These are phyloP conservation scores for Ameiurus melas DNA, from an alignment of 2,113 vertebrate genomes.

Conservation along the genomic window DNA sequence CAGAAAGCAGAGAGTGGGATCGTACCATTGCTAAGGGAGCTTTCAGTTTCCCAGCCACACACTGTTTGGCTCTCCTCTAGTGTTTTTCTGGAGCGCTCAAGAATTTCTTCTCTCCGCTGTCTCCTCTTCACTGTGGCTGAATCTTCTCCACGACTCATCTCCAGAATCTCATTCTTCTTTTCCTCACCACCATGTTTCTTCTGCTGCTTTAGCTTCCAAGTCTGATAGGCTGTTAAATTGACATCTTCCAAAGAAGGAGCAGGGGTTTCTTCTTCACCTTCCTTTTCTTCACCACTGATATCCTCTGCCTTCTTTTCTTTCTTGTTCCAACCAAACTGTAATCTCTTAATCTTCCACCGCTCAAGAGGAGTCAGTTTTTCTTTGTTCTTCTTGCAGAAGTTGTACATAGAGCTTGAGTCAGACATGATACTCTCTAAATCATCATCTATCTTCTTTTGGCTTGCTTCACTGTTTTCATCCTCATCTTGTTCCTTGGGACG, in stretches of 20 bases:
- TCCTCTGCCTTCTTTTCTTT: slow-evolving; percentile 74
- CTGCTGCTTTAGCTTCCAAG: slow-evolving; percentile 90
- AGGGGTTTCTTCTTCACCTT: slow-evolving; percentile 54
- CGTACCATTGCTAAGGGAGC: slow-evolving; percentile 75
- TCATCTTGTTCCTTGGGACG: slow-evolving; percentile 55
- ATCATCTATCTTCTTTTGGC: slow-evolving; percentile 71
- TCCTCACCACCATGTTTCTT: slow-evolving; percentile 83
- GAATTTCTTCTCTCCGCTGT: slow-evolving; percentile 85
- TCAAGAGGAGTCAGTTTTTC: slow-evolving; percentile 88
- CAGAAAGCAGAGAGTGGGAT: slow-evolving; percentile 88
- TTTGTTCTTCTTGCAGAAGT: slow-evolving; percentile 92
- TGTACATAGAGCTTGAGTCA: slow-evolving; percentile 85
- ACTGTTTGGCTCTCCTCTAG: slow-evolving; percentile 91
- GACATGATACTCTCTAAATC: slow-evolving; percentile 83
- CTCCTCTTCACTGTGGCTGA: slow-evolving; percentile 75
- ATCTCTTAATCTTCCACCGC: slow-evolving; percentile 92
- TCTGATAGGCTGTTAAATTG: slow-evolving; percentile 87
- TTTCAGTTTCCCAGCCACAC: slow-evolving; percentile 83
- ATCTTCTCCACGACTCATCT: slow-evolving; percentile 81
- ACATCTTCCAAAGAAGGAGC: slow-evolving; percentile 71
- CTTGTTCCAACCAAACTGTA: slow-evolving; percentile 96
- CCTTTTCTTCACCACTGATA: slow-evolving; percentile 56
- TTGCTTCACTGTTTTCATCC: slow-evolving; percentile 45
- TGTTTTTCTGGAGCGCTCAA: slow-evolving; percentile 84
- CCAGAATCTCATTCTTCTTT: slow-evolving; percentile 81